These are phyloP conservation scores for Nymphalis urticae DNA, from an alignment of 2,888 invertebrate species.

Conservation along the genomic window DNA sequence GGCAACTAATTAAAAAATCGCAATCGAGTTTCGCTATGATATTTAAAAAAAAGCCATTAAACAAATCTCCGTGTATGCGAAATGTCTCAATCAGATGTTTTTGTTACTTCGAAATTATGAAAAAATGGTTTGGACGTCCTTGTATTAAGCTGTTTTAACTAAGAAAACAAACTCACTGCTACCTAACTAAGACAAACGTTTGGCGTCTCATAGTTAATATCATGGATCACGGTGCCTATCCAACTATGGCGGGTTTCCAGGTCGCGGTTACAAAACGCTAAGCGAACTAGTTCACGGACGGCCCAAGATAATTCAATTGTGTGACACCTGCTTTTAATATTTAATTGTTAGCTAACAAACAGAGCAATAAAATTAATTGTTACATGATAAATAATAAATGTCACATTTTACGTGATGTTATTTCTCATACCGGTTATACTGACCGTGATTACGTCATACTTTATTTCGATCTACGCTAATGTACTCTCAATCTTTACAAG, in stretches of 20 bases:
- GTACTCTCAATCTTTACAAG: slow-evolving; percentile 22
- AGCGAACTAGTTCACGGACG: slow-evolving; percentile 75
- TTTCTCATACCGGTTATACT: not conserved
- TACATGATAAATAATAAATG: slow-evolving; percentile 12
- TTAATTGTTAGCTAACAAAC: slow-evolving; percentile 23
- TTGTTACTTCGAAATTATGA: too few species aligned
- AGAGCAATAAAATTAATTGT: slow-evolving; percentile 15
- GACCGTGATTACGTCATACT: slow-evolving; percentile 17
- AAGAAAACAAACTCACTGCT: not conserved
- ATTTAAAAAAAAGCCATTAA: not conserved
- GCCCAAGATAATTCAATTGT: slow-evolving; percentile 65
- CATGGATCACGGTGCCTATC: slow-evolving; percentile 40
- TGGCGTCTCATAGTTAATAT: slow-evolving; percentile 12
- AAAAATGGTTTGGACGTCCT: not conserved
- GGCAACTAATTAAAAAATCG: slow-evolving; percentile 9
- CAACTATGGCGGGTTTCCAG: slow-evolving; percentile 62
- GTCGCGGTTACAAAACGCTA: slow-evolving; percentile 70
- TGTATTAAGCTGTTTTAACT: not conserved
- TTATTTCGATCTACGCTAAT: slow-evolving; percentile 25
- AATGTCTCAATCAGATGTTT: not conserved
- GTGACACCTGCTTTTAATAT: slow-evolving; percentile 51
- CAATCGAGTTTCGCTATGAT: not conserved
- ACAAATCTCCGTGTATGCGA: not conserved
- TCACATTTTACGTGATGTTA: slow-evolving; percentile 12
- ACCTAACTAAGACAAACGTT: not conserved